Evolutionary conservation across 2,113 vertebrate species (phyloP).

Genomic region (Melospiza georgiana): DNA sequence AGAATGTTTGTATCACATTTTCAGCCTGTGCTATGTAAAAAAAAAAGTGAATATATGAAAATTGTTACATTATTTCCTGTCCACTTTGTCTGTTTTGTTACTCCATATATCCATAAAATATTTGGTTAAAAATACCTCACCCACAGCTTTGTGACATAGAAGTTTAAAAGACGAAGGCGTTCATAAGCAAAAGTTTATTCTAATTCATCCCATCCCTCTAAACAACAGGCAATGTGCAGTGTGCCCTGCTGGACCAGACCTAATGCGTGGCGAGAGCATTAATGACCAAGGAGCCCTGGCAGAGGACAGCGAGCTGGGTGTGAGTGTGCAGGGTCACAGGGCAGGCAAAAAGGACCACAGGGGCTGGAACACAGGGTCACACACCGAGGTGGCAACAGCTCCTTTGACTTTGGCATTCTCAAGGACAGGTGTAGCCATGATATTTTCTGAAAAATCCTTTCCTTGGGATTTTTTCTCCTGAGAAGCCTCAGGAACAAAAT

Average conservation of each 20-base stretch:
- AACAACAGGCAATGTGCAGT: background rate
- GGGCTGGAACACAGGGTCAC: background rate
- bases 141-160: background rate
- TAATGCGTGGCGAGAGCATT: background rate
- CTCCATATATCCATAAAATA: background rate
- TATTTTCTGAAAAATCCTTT: no score
- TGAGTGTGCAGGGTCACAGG: background rate
- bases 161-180: background rate
- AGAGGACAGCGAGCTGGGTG: conserved; percentile 7
- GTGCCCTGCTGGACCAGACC: conserved; percentile 15
- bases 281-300: conserved; percentile 6
- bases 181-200: background rate
- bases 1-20: background rate
- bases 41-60: background rate
- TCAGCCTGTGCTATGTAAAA: conserved; percentile 4
- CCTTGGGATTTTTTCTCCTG: no score
- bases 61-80: background rate
- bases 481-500: no score
- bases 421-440: background rate
- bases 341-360: conserved; percentile 18
- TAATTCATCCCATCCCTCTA: background rate
- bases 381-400: background rate
- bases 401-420: background rate
- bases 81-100: background rate
- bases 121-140: background rate